Base-by-base conservation (phyloP, 1,140 invertebrate species). In the Drosophila subobscura region DNA sequence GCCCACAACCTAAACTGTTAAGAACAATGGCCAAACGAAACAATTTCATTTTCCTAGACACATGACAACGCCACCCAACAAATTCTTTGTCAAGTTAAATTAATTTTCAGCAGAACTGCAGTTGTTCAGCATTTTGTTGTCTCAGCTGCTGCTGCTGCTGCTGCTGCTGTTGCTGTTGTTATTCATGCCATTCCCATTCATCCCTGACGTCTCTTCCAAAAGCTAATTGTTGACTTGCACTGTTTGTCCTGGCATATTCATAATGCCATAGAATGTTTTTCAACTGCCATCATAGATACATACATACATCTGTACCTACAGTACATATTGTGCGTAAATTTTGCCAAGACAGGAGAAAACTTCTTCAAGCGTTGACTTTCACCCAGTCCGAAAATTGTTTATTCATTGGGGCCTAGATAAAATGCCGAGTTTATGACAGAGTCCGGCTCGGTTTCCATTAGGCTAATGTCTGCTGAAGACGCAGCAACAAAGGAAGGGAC, bases 191-290 rank as follows among this genome's bases (percentile, higher is more conserved):
- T 20, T 20, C 16, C 16, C 16, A 41, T 61, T 42, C 33, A 33
- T 10, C 25, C 45, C 20, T 22, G 27, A 8, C 44, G 47, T 52
- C 33, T 12, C 10, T 12, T 12, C 10, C 37, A 73, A 72, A 79
- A 77, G 58, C 73, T 79, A 73, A 85, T 80, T 84, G 72, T 85
- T 85, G 61, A 73, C 80, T 85, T 65, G 58, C 55, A 57, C 46
- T 72, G 57, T 80, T 56, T 14, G 53, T 22, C 49, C 46, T 70
- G 72, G 70, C 81, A 86, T 85, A 85, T 85, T 72, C 63, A 85
- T 74, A 74, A 57, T 33, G 8, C 29, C 10, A 37, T 40, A 68
- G 33, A 77, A 59, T 72, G 61, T 66, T 65, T 27, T 66, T 46
- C 64, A 46, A 46, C n/a, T 42, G 29, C 20, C 55, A 61, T 45